Base-by-base conservation (phyloP, 2,113 vertebrate genomes). In the Chloropsis hardwickii region DNA sequence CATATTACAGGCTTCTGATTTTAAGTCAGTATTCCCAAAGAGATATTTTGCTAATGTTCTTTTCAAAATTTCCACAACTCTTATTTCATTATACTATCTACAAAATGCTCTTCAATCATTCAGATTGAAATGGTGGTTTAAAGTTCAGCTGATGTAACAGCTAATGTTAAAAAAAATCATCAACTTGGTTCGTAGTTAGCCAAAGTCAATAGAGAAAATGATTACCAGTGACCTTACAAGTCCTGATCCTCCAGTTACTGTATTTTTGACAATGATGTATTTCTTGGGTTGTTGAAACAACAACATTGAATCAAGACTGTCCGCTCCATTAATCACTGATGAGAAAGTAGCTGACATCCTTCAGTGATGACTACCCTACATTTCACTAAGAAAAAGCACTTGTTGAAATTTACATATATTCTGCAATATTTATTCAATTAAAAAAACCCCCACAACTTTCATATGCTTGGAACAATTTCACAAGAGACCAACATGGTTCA, bases 391-490 rank as follows among this genome's bases (percentile, higher is more conserved):
- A 27, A 20, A 33, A 6, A 58, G 15, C 6, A 25, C 3, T 74
- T 20, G 18, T 47, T 50, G 53, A 35, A 76, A 71, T 58, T 62
- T 45, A 15, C 11, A 39, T n/a, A 48, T 39, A 44, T 74, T 61
- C 35, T 85, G 65, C 78, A 81, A 62, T 28, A 74, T n/a, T 71
- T 54, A 45, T 62, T 93, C 70, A 35, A 73, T 61, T 56, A 17
- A 29, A 80, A 35, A 40, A 42, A 6, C 0, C 1, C 4, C 11
- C 24, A 2, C 22, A 61, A 60, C 4, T 39, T 60, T n/a, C 19
- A 61, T 33, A 25, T 2, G 48, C 19, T 54, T 76, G 37, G 21
- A 58, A 62, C 4, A 53, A 35, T 57, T 56, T 86, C n/a, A 73
- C 15, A 48, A 56, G 20, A 90, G 24, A 51, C 6, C 8, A 79